Conservation (phyloP, 1,140 invertebrate species). For the Littorina saxatilis region DNA sequence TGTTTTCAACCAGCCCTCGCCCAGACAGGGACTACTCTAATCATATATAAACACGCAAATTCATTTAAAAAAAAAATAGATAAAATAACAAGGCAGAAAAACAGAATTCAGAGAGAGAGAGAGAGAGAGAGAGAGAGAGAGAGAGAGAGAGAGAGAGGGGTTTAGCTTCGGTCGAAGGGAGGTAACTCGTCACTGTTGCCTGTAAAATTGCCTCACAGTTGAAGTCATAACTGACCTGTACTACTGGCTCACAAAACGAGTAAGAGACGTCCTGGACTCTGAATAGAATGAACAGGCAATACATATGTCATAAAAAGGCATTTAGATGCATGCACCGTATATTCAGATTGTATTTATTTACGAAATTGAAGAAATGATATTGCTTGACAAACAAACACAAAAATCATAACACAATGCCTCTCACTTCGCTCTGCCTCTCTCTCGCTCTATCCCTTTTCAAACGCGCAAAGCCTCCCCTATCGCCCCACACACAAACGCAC, state of each 20-base stretch:
- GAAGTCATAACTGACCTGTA: not conserved
- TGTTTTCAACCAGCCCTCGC: too few species aligned
- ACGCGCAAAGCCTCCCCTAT: not conserved
- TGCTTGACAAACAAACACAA: too few species aligned
- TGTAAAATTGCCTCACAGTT: too few species aligned
- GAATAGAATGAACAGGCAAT: too few species aligned
- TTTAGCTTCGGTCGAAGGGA: not conserved
- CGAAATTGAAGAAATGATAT: too few species aligned
- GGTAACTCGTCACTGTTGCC: not conserved
- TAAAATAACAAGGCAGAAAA: too few species aligned
- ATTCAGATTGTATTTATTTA: not conserved
- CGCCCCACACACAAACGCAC: not conserved
- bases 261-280: not conserved
- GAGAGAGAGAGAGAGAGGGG: slow-evolving; percentile 24
- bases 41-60: too few species aligned
- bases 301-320: too few species aligned
- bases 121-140: slow-evolving; percentile 28
- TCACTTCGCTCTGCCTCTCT: not conserved
- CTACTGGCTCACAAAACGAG: not conserved
- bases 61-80: too few species aligned
- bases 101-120: not conserved
- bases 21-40: too few species aligned
- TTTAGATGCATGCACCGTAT: not conserved
- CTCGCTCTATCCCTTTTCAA: not conserved
- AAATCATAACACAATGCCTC: not conserved